Base-by-base conservation (phyloP, 2,888 invertebrate genomes). In the Epinotia brunnichana region DNA sequence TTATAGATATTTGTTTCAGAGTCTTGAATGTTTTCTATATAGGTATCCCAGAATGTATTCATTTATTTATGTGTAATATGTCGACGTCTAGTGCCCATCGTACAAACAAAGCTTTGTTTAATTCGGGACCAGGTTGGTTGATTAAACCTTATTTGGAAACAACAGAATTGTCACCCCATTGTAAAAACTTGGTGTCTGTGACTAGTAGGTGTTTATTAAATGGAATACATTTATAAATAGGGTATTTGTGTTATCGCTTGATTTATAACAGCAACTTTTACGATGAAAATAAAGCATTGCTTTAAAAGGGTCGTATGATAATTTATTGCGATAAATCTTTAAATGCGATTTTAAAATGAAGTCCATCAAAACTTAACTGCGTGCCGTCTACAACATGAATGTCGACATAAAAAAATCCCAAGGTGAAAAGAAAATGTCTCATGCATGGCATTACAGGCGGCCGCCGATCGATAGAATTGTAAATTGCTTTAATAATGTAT, bases 401-500 rank as follows among this genome's bases (percentile, higher is more conserved):
- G 82, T 82, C 77, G 83, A 80, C 81, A 82, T 85, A 82, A 80
- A 85, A 81, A 83, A 82, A 83, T 82, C 85, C 85, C 89, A 91
- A 91, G 90, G 89, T 87, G 85, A 87, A 87, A 83, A 89, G 81
- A 85, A 90, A 86, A 85, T 85, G 83, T 84, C 82, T 86, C 84
- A 83, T 83, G 88, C 83, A 89, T 88, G 80, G 79, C 83, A 88
- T 88, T 88, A 87, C 83, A 78, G 80, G 77, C 82, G 80, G 80
- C 79, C 81, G 77, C 67, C 83, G 85, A 85, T 88, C 87, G 85
- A 90, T 90, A 88, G 89, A 91, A 90, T 91, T 90, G 87, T 88
- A 90, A 90, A 90, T 89, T 77, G 80, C 78, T 82, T 85, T 80
- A 83, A 86, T 88, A 87, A 86, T 85, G 82, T 82, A 83, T 83